These are phyloP conservation scores for Semotilus atromaculatus DNA, from an alignment of 2,797 vertebrate species.

Conservation along the genomic window DNA sequence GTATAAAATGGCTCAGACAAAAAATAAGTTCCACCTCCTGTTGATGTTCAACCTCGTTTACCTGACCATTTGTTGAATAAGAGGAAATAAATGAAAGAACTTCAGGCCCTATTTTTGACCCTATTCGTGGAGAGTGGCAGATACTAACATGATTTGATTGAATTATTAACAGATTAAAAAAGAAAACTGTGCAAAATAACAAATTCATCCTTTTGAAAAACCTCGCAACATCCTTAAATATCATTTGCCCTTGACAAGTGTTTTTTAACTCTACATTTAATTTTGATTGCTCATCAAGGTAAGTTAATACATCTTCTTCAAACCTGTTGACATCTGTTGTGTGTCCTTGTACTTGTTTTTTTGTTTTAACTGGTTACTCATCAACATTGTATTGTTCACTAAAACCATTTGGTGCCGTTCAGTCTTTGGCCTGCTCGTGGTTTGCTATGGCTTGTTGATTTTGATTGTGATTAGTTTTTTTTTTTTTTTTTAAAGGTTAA, in stretches of 20 bases:
- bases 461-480: conserved; percentile 9
- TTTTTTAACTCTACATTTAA: conserved; percentile 43
- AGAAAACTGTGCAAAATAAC: background rate
- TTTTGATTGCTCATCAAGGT: conserved; percentile 43
- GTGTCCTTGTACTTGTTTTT: conserved; percentile 36
- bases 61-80: background rate
- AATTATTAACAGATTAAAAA: background rate
- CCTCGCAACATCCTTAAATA: conserved; percentile 3
- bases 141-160: background rate
- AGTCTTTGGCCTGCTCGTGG: conserved; percentile 42
- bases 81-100: background rate
- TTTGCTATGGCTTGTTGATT: conserved; percentile 49
- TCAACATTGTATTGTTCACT: conserved; percentile 52
- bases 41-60: background rate
- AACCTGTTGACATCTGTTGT: conserved; percentile 22
- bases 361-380: conserved; percentile 45
- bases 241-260: conserved; percentile 60
- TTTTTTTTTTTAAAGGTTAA: conserved; percentile 18
- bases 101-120: background rate
- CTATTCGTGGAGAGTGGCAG: conserved; percentile 19
- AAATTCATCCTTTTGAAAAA: background rate
- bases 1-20: background rate
- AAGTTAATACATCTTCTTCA: conserved; percentile 44
- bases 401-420: conserved; percentile 39
- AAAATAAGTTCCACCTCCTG: background rate